Conservation (phyloP, 1,140 invertebrate genomes). For the Ectropis grisescens region DNA sequence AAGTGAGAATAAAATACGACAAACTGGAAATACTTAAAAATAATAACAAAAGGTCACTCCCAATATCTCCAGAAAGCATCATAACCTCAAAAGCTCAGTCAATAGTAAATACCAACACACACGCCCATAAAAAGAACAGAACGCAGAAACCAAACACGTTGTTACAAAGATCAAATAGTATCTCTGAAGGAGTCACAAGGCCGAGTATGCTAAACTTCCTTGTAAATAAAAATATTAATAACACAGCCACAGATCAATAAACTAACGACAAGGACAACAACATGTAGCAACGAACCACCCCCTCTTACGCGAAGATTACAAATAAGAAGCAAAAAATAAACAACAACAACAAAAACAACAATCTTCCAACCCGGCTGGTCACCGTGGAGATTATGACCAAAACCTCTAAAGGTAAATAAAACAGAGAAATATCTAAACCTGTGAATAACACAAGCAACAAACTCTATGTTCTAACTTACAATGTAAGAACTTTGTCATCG, state of each 20-base stretch:
- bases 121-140: slow-evolving; percentile 17
- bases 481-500: neutral
- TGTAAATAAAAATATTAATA: slow-evolving; percentile 9
- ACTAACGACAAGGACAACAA: slow-evolving; percentile 2
- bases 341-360: slow-evolving; percentile 4
- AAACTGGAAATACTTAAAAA: slow-evolving; percentile 8
- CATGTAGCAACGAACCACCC: slow-evolving; percentile 8
- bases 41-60: slow-evolving; percentile 3
- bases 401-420: slow-evolving; percentile 8
- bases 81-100: too few relatives aligned
- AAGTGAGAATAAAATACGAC: slow-evolving; percentile 10
- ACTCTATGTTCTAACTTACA: neutral
- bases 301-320: slow-evolving; percentile 6
- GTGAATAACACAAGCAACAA: slow-evolving; percentile 2
- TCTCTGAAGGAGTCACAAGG: slow-evolving; percentile 16
- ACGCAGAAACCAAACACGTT: neutral
- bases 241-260: neutral
- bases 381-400: slow-evolving; percentile 17
- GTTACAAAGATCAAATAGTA: slow-evolving; percentile 7
- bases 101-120: slow-evolving; percentile 1
- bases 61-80: neutral
- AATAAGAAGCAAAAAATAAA: slow-evolving; percentile 1
- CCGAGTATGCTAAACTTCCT: slow-evolving; percentile 15
- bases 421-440: slow-evolving; percentile 2
- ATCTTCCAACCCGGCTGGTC: slow-evolving; percentile 21